Base-by-base conservation (phyloP, 2,113 vertebrate genomes). In the Ifrita kowaldi region DNA sequence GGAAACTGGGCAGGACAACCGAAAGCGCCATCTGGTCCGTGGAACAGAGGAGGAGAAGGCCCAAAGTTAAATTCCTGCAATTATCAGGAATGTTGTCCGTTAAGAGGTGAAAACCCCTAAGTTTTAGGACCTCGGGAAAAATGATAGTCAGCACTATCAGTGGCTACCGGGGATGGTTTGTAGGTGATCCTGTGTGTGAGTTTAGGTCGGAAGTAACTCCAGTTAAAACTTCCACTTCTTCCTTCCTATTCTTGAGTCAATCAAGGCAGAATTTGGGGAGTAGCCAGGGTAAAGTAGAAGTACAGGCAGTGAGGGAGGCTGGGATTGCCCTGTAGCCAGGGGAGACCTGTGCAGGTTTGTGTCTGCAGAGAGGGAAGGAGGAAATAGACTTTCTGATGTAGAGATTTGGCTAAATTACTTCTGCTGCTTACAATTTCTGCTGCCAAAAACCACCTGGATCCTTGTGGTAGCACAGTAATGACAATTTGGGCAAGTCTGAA, bases 101-200 rank as follows among this genome's bases (percentile, higher is more conserved):
- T 47, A n/a, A 20, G n/a, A 56, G 23, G 10, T 52, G 30, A 52
- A 82, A 85, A 52, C 4, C 24, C 0, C 0, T 7, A 21, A 42
- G 4, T 39, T 42, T 59, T 22, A n/a, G 39, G 44, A 20, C 28
- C 15, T 47, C 24, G 17, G 35, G 32, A 7, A 68, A 77, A 75
- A 23, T 5, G 18, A 9, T 3, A 18, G 53, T 49, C 35, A 49
- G 56, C 18, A 2, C 23, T 24, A 2, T 49, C 55, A 28, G 15
- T 24, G 56, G 3, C 37, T 37, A 37, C 8, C 3, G 0, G 24
- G 17, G 20, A 0, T 1, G 26, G 30, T 35, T 28, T 59, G 35
- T n/a, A 47, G 57, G n/a, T 1, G 7, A 32, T 33, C 30, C 41
- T 32, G 21, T 27, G 44, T 11, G 3, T 16, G 53, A 52, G 39